Evolutionary conservation across 2,888 invertebrate species (phyloP).

Genomic region (Dasypogon diadema): DNA sequence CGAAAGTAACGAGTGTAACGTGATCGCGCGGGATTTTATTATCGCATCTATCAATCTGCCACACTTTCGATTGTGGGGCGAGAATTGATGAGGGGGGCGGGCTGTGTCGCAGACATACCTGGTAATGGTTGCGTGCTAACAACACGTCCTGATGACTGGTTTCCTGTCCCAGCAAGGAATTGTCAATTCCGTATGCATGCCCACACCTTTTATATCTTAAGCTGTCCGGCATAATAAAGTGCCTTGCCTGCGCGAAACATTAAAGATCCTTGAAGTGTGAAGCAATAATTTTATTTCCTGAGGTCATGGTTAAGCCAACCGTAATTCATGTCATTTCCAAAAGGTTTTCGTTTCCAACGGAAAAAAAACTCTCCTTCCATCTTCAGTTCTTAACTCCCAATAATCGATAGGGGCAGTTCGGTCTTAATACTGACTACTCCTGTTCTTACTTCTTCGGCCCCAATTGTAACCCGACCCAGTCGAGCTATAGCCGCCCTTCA

Average conservation of each 20-base stretch:
- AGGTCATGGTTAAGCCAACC: conserved; percentile 42
- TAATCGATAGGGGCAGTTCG: conserved; percentile 33
- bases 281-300: conserved; percentile 29
- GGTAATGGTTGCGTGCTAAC: too few relatives aligned
- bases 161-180: too few relatives aligned
- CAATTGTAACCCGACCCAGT: conserved; percentile 24
- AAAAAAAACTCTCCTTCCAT: neutral
- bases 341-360: conserved; percentile 10
- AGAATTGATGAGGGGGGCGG: too few relatives aligned
- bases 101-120: too few relatives aligned
- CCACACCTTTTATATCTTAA: neutral
- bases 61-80: too few relatives aligned
- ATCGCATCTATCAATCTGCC: neutral
- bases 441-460: conserved; percentile 2
- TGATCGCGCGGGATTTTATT: neutral
- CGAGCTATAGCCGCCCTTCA: conserved; percentile 27
- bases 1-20: neutral
- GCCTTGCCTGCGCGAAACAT: conserved; percentile 17
- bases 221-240: neutral
- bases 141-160: too few relatives aligned
- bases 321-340: conserved; percentile 25
- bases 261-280: conserved; percentile 23
- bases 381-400: neutral
- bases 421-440: neutral
- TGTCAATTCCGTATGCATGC: neutral